A percentile compares a stretch with the other conserved stretches of the same genome.
Conservation (phyloP, 2,113 vertebrate species). For the Oreochromis aureus region DNA sequence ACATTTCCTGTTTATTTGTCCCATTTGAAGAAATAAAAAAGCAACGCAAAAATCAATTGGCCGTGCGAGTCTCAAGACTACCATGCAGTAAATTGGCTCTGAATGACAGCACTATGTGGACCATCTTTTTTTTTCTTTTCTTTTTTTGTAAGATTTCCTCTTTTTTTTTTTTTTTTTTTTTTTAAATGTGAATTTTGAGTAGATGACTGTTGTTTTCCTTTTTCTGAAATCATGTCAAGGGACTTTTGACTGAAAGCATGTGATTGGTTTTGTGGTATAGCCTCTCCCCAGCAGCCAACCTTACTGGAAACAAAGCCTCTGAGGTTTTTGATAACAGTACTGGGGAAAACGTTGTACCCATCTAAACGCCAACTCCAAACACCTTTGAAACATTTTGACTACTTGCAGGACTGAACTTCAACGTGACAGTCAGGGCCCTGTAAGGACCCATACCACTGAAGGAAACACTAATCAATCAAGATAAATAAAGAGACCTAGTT, state of each 20-base stretch:
- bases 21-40: conserved; percentile 51
- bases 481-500: conserved; percentile 56
- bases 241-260: conserved; percentile 40
- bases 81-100: conserved; percentile 62
- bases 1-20: conserved; percentile 51
- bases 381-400: neutral
- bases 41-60: conserved; percentile 63
- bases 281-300: conserved; percentile 3
- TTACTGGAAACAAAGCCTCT: conserved; percentile 4
- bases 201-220: neutral
- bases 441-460: neutral
- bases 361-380: neutral
- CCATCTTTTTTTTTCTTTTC: neutral
- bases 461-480: conserved; percentile 51
- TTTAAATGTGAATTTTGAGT: neutral
- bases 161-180: neutral
- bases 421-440: conserved; percentile 2
- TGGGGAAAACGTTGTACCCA: neutral
- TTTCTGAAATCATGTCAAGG: conserved; percentile 8
- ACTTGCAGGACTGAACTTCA: neutral
- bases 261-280: conserved; percentile 31
- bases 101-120: conserved; percentile 58
- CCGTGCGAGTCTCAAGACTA: conserved; percentile 67
- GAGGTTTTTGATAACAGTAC: neutral
- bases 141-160: neutral